Evolutionary conservation across 2,888 invertebrate genomes (phyloP), one percentile per base, ranked within the genome.

Genomic region (Caenorhabditis imperialis): DNA sequence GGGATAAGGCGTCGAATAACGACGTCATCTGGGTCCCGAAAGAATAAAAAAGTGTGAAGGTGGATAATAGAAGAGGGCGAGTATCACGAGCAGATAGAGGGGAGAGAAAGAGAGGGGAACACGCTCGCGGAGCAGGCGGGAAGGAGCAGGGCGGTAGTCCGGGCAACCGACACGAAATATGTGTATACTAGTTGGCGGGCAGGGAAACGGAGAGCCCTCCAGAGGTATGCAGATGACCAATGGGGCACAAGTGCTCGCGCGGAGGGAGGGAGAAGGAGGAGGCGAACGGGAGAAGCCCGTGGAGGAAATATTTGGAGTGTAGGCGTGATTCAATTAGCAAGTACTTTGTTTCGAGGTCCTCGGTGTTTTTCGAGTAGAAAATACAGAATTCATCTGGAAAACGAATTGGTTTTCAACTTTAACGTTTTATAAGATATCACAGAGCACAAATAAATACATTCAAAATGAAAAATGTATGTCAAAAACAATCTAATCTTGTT

Each of bases 1-100:
- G n/a, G 16, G 61, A 53, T 27, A 74, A 23, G 1, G 55, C 38
- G 45, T 74, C 73, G 33, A 67, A 74, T 27, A 74, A 37, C 48
- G 73, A 74, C 50, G 73, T 55, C 73, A 74, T 74, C 14, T 16
- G 12, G 27, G 27, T 4, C 23, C 8, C 23, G 54, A 55, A 35
- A 42, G 48, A 60, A 22, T 20, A 20, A 40, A 27, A 48, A 38
- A 60, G 60, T 33, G 37, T 35, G 22, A 55, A 33, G 47, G 38
- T 47, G 50, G 44, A 55, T 63, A 63, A 54, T 50, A 63, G 35
- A 33, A 55, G 60, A 25, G 22, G 53, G 58, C 38, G 30, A 48
- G 42, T 30, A 30, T 30, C 30, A 30, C 20, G 40, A 38, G 61
- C 23, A 18, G n/a, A 27, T 10, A 47, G 30, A 48, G 38, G 38